phyloP scores from a whole-genome alignment of 2,113 vertebrate species.

The Lepus europaeus region DNA sequence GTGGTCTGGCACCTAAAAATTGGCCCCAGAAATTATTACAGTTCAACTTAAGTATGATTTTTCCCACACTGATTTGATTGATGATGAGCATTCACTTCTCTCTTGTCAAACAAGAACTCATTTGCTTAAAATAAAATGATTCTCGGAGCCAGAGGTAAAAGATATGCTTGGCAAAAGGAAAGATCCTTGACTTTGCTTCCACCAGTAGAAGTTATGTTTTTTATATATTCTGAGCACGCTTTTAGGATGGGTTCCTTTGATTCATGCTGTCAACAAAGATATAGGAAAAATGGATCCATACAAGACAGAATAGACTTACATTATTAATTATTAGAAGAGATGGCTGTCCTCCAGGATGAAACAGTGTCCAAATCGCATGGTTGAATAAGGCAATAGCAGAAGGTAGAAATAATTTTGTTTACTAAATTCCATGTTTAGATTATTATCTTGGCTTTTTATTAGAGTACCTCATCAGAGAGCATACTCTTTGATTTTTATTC shows the following conservation, averaged over 20 bases:
- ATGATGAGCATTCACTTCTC: constrained; percentile 65
- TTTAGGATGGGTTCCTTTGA: constrained; percentile 11
- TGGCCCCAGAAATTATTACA: constrained; percentile 20
- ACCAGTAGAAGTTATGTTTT: constrained; percentile 15
- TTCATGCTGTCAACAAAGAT: background rate
- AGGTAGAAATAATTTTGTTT: background rate
- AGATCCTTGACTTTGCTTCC: background rate
- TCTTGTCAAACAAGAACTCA: constrained; percentile 70
- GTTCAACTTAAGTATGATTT: background rate
- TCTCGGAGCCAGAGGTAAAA: constrained; percentile 46
- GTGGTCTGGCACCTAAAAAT: background rate
- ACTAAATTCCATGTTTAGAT: background rate
- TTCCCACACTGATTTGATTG: constrained; percentile 62
- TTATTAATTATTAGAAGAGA: constrained; percentile 6
- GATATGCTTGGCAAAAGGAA: constrained; percentile 40
- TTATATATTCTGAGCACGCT: background rate
- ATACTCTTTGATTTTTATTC: background rate
- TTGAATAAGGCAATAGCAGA: background rate
- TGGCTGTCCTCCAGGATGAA: background rate
- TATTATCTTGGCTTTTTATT: background rate
- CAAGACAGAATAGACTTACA: background rate
- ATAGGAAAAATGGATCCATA: background rate
- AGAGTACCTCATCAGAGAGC: background rate
- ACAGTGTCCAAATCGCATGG: background rate
- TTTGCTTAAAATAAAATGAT: constrained; percentile 69